Percentiles rank a stretch among this genome's conserved stretches.
phyloP scores from a whole-genome alignment of 2,888 invertebrate species.

The Phortica magna region DNA sequence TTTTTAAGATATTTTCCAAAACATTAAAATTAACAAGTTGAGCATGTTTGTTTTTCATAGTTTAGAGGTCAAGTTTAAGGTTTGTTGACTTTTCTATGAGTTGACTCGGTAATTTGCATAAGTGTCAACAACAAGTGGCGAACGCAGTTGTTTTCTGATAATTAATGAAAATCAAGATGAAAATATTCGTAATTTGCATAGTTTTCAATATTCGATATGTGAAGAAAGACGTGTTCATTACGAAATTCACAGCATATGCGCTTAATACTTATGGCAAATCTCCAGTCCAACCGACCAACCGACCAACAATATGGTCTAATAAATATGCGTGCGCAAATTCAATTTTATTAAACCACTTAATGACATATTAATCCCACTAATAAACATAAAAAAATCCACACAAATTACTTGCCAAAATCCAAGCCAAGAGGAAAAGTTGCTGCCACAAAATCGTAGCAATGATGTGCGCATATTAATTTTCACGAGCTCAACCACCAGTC shows the following conservation, averaged over 20 bases:
- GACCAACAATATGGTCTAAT: background rate
- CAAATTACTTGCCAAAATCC: constrained; percentile 55
- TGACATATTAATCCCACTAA: constrained; percentile 73
- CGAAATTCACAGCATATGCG: constrained; percentile 60
- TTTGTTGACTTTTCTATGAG: no score
- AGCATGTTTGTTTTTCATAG: no score
- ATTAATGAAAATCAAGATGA: no score
- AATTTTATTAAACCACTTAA: constrained; percentile 69
- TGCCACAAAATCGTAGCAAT: constrained; percentile 21
- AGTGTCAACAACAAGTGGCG: no score
- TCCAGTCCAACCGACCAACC: constrained; percentile 18
- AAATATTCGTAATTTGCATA: no score
- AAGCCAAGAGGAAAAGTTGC: constrained; percentile 9
- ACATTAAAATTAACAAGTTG: no score
- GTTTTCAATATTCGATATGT: background rate
- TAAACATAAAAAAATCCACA: constrained; percentile 65
- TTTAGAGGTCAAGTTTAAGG: no score
- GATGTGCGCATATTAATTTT: constrained; percentile 58
- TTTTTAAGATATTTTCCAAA: no score
- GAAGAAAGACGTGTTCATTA: background rate
- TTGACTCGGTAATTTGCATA: no score
- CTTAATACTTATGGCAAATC: constrained; percentile 9
- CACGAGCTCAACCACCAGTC: constrained; percentile 39
- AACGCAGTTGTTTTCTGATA: no score
- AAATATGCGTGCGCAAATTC: constrained; percentile 47